Evolutionary conservation across 2,888 invertebrate species (phyloP), one percentile per base, ranked within the genome.

Genomic region (Esperia sulphurella): DNA sequence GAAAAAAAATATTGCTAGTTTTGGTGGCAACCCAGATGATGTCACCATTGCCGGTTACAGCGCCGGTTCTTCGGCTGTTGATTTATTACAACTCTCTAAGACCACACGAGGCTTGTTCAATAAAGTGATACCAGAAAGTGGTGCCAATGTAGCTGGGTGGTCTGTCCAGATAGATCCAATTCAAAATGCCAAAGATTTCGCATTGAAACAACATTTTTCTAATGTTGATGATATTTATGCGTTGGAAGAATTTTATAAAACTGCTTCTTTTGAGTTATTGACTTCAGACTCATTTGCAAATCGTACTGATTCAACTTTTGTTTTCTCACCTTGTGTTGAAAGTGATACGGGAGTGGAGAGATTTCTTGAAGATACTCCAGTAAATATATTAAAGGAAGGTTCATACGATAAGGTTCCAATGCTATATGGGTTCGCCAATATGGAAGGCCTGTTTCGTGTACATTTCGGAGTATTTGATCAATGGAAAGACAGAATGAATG

Each of bases 1-100:
- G 0, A 79, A 83, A 57, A 79, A 74, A 51, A 89, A 88, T 55
- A 84, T 89, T 13, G 81, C 72, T 13, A 75, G 79, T 0, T 88
- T 89, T 49, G 86, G 86, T 7, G 88, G 88, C 4, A 83, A 88
- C 53, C 79, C 83, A 6, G 76, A 88, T 33, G 83, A 85, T 61
- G 55, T 88, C 1, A 87, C 88, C 0, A 13, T 86, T 4, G 87
- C 87, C 54, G 88, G 88, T 5, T 82, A 85, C 63, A 88, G 88
- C 45, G 88, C 88, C 14, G 86, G 69, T 0, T 68, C 77, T 0
- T 86, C 86, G 0, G 55, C 64, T 0, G 73, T 71, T 0, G 73
- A 77, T 76, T 85, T 79, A 0, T 48, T 85, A 14, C 55, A 87
- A 8, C 30, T 83, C 49, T 72, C 76, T 5, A 84, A 79, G 28